A percentile compares a stretch with the other conserved stretches of the same genome.
Evolutionary conservation across 1,140 invertebrate species (phyloP).

Genomic region (Drosophila triauraria): DNA sequence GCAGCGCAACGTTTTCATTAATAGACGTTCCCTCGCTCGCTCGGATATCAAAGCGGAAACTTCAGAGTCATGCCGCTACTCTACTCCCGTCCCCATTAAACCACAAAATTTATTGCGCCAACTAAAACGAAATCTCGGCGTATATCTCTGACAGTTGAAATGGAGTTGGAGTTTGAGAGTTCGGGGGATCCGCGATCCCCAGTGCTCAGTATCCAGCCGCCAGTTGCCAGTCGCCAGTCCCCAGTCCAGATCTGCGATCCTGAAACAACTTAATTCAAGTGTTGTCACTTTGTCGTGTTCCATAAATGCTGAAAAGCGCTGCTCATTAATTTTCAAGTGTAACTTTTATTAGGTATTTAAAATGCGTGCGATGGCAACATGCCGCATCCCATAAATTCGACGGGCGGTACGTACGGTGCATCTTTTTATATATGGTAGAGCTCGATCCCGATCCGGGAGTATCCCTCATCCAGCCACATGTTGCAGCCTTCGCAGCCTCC

Average conservation of each 20-base stretch:
- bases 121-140: slow-evolving; percentile 81
- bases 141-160: slow-evolving; percentile 27
- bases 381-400: slow-evolving; percentile 77
- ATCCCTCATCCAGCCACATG: slow-evolving; percentile 63
- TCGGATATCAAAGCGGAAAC: slow-evolving; percentile 81
- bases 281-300: slow-evolving; percentile 82
- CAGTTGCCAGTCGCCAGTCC: neutral
- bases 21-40: slow-evolving; percentile 50
- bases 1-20: slow-evolving; percentile 72
- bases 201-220: neutral
- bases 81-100: slow-evolving; percentile 78
- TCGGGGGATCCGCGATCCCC: slow-evolving; percentile 12
- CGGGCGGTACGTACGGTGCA: slow-evolving; percentile 30
- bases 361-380: slow-evolving; percentile 81
- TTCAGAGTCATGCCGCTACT: slow-evolving; percentile 76
- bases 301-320: slow-evolving; percentile 75
- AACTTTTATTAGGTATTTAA: slow-evolving; percentile 83
- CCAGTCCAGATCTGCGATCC: slow-evolving; percentile 15
- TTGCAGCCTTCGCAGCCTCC: slow-evolving; percentile 57
- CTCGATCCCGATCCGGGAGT: neutral
- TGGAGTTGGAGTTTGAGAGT: slow-evolving; percentile 22
- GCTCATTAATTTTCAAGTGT: slow-evolving; percentile 84
- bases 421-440: slow-evolving; percentile 41
- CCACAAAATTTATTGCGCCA: slow-evolving; percentile 83
- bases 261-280: slow-evolving; percentile 80